Percentiles rank a stretch among this genome's conserved stretches.
Conservation (phyloP, 2,113 vertebrate genomes). For the Sigmodon hispidus region DNA sequence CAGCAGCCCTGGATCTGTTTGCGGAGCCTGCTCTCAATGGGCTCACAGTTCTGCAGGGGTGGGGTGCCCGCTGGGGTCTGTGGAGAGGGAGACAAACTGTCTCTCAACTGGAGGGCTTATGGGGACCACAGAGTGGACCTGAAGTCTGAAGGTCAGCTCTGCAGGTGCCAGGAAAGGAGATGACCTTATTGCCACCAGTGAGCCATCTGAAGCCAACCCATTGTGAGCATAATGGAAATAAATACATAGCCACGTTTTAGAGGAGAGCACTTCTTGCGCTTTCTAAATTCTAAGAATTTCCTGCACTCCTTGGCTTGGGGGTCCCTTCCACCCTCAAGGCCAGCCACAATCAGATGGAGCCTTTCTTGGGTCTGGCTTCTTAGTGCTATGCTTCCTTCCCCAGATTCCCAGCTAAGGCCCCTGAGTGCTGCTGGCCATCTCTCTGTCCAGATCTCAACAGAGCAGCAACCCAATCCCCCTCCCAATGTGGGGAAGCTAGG, state of each 20-base stretch:
- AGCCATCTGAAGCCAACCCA: background rate
- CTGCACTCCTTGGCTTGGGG: background rate
- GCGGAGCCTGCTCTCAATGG: constrained; percentile 81
- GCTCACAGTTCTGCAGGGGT: constrained; percentile 74
- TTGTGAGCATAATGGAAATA: background rate
- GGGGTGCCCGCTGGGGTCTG: constrained; percentile 2
- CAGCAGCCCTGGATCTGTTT: constrained; percentile 82
- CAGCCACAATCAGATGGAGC: rapidly evolving
- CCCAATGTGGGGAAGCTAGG: background rate
- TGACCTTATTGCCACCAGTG: rapidly evolving
- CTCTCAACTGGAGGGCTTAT: no score
- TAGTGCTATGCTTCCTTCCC: background rate
- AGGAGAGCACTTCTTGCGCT: background rate
- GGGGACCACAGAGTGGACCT: rapidly evolving
- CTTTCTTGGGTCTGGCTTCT: rapidly evolving
- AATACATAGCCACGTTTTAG: background rate
- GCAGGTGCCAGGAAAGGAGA: background rate
- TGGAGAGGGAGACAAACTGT: rapidly evolving
- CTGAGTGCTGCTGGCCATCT: rapidly evolving
- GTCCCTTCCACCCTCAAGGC: background rate
- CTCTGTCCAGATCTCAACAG: background rate
- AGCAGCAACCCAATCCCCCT: rapidly evolving
- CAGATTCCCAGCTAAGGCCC: rapidly evolving
- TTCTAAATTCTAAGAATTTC: no score
- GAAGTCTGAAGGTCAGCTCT: background rate